These are phyloP conservation scores for Eulemur mongoz DNA, from an alignment of 2,797 vertebrate species.

Conservation along the genomic window DNA sequence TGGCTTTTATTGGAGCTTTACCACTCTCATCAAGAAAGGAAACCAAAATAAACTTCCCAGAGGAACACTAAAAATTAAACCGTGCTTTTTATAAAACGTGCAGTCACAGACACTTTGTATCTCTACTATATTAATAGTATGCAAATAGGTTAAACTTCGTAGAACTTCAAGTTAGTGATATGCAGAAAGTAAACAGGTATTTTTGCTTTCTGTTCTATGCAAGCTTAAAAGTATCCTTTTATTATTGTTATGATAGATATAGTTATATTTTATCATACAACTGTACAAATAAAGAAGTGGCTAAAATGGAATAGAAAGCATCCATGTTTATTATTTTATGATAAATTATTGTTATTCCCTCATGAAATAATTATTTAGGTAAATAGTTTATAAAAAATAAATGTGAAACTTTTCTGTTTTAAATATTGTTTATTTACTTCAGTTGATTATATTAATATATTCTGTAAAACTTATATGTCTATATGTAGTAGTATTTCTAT, in stretches of 20 bases:
- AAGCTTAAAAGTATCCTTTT: background rate
- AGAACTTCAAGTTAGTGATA: background rate
- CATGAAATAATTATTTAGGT: background rate
- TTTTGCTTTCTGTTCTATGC: background rate
- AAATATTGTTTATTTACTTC: background rate
- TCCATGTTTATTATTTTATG: background rate
- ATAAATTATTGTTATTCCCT: background rate
- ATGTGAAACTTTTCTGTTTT: background rate
- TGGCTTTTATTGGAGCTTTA: conserved; percentile 15
- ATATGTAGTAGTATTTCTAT: background rate
- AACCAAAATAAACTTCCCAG: conserved; percentile 47
- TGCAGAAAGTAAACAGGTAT: background rate
- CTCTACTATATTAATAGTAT: background rate
- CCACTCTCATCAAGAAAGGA: conserved; percentile 15
- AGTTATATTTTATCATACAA: background rate
- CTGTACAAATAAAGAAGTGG: background rate
- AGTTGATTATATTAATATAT: background rate
- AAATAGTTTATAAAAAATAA: background rate
- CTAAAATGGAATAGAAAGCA: background rate
- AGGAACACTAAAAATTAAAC: background rate
- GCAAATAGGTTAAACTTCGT: background rate
- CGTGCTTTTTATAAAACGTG: background rate
- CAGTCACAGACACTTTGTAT: background rate
- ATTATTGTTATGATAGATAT: background rate
- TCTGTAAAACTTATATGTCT: background rate